Percentiles rank a stretch among this genome's conserved stretches.
phyloP scores from a whole-genome alignment of 2,888 invertebrate species.

The Linnaemya tessellans region DNA sequence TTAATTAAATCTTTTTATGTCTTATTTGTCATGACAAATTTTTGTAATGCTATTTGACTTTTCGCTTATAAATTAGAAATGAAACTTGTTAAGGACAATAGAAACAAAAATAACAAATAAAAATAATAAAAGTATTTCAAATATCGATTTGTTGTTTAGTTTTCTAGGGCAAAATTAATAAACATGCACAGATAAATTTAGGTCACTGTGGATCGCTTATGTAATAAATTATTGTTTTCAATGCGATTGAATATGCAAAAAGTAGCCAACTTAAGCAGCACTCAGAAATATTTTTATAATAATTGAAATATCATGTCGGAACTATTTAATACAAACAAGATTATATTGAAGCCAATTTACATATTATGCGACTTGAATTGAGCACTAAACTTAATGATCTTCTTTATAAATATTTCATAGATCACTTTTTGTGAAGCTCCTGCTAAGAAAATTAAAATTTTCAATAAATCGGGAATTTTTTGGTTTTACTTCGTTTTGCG shows the following conservation, averaged over 20 bases:
- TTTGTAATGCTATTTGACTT: not conserved
- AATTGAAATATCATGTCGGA: no score
- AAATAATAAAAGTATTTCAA: not conserved
- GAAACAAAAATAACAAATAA: not conserved
- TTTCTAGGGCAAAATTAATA: not conserved
- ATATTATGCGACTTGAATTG: no score
- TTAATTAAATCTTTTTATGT: constrained; percentile 34
- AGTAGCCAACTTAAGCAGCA: no score
- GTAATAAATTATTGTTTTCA: not conserved
- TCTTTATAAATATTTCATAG: no score
- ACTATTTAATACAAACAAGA: no score
- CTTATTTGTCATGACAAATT: constrained; percentile 11
- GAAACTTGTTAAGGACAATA: not conserved
- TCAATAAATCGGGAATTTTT: no score
- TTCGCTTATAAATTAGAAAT: not conserved
- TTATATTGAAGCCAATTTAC: no score
- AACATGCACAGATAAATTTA: not conserved
- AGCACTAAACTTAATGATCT: no score
- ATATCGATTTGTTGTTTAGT: constrained; percentile 5
- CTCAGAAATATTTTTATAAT: no score
- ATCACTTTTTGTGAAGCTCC: no score
- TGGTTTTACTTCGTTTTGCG: no score
- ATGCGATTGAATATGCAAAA: not conserved
- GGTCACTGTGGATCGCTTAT: not conserved
- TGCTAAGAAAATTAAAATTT: no score